Conservation (phyloP, 2,888 invertebrate species). For the Sarcophaga variegata region DNA sequence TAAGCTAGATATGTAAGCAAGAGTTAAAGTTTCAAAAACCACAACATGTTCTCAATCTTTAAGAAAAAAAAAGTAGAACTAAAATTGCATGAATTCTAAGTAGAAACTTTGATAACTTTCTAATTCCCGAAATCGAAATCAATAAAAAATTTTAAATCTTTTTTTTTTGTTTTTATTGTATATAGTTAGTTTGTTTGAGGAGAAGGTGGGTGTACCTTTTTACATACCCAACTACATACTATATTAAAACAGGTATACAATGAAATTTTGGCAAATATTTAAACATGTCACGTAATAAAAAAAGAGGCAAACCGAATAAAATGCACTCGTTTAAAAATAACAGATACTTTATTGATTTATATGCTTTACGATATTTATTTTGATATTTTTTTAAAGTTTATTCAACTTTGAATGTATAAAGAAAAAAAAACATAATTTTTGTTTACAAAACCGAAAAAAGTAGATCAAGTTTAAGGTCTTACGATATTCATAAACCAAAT, state of each 20-base stretch:
- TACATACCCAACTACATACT: background rate
- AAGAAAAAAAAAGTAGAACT: background rate
- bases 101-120: background rate
- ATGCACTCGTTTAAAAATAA: conserved; percentile 1
- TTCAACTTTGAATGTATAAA: conserved; percentile 36
- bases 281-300: conserved; percentile 52
- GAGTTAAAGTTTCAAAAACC: conserved; percentile 9
- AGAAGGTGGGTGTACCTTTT: background rate
- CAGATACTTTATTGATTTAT: conserved; percentile 12
- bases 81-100: background rate
- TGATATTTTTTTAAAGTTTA: conserved; percentile 41
- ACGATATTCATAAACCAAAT: background rate
- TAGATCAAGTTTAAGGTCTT: conserved; percentile 61
- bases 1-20: conserved; percentile 9
- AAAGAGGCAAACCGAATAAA: background rate
- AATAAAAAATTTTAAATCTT: background rate
- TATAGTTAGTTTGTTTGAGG: background rate
- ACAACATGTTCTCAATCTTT: background rate
- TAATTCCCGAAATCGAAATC: conserved; percentile 4
- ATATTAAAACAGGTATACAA: conserved; percentile 2
- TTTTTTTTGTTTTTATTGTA: background rate
- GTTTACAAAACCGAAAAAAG: background rate
- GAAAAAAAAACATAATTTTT: background rate
- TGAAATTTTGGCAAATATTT: conserved; percentile 13
- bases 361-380: background rate